phyloP scores from a whole-genome alignment of 2,797 vertebrate species.

The Benthosema pterotum region DNA sequence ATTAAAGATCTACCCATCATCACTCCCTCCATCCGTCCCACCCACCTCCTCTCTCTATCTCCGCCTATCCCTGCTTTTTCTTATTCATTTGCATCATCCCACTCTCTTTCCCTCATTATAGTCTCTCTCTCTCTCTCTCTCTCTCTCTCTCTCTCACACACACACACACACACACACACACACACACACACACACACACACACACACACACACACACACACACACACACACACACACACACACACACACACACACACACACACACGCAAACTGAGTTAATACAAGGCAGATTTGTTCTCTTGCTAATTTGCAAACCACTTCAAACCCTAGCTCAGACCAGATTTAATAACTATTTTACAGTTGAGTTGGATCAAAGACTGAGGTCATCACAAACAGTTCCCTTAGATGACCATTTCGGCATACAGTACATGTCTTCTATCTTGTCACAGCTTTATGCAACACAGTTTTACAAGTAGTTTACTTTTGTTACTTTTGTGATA shows the following conservation, averaged over 20 bases:
- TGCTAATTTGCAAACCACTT: slow-evolving; percentile 41
- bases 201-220: slow-evolving; percentile 19
- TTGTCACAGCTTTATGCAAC: too few relatives aligned
- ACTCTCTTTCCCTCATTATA: slow-evolving; percentile 21
- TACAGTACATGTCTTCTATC: too few relatives aligned
- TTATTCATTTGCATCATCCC: slow-evolving; percentile 26
- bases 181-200: slow-evolving; percentile 9
- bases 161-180: slow-evolving; percentile 24
- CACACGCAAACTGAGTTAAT: slow-evolving; percentile 20
- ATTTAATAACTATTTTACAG: neutral
- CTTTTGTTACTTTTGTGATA: too few relatives aligned
- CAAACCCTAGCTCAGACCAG: slow-evolving; percentile 17
- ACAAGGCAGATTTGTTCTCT: slow-evolving; percentile 54
- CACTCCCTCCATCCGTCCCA: slow-evolving; percentile 40
- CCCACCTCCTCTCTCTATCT: slow-evolving; percentile 31
- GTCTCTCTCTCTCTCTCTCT: slow-evolving; percentile 15
- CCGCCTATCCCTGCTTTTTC: slow-evolving; percentile 1
- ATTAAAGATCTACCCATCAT: slow-evolving; percentile 16
- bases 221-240: slow-evolving; percentile 21
- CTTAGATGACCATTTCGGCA: too few relatives aligned
- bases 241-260: slow-evolving; percentile 17
- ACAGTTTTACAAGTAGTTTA: too few relatives aligned
- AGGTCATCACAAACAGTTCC: too few relatives aligned
- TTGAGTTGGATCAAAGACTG: too few relatives aligned
- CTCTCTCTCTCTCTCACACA: slow-evolving; percentile 29